Conservation (phyloP, 2,113 vertebrate genomes). For the Neoarius graeffei region DNA sequence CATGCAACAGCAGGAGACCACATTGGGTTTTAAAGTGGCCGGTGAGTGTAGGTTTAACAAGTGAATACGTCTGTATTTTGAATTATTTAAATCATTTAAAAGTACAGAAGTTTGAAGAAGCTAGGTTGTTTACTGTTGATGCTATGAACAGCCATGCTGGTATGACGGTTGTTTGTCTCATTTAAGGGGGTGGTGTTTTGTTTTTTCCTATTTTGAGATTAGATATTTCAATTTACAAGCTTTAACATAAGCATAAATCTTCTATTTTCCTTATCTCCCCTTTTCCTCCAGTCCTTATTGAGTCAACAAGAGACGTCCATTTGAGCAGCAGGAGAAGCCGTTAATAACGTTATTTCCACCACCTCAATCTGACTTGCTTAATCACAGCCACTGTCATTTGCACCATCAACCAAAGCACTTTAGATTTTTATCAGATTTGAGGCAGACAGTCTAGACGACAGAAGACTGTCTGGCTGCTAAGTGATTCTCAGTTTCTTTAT, state of each 20-base stretch:
- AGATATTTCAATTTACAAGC: background rate
- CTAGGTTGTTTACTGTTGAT: background rate
- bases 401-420: slow-evolving; percentile 28
- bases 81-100: background rate
- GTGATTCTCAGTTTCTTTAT: slow-evolving; percentile 15
- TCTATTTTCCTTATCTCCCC: background rate
- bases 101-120: background rate
- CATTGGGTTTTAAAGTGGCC: no score
- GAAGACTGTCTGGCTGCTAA: slow-evolving; percentile 26
- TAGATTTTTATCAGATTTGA: slow-evolving; percentile 44
- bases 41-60: background rate
- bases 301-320: background rate
- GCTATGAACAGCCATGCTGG: background rate
- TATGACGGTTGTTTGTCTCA: background rate
- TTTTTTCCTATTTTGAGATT: background rate
- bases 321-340: background rate
- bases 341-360: slow-evolving; percentile 32
- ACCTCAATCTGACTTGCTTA: slow-evolving; percentile 9
- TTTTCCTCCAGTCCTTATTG: background rate
- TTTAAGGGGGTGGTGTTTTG: background rate
- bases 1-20: no score
- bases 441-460: slow-evolving; percentile 29
- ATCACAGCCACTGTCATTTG: slow-evolving; percentile 18
- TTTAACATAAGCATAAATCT: background rate
- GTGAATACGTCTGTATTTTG: no score